These are phyloP conservation scores for Lepeophtheirus salmonis DNA, from an alignment of 1,140 invertebrate species.

Conservation along the genomic window DNA sequence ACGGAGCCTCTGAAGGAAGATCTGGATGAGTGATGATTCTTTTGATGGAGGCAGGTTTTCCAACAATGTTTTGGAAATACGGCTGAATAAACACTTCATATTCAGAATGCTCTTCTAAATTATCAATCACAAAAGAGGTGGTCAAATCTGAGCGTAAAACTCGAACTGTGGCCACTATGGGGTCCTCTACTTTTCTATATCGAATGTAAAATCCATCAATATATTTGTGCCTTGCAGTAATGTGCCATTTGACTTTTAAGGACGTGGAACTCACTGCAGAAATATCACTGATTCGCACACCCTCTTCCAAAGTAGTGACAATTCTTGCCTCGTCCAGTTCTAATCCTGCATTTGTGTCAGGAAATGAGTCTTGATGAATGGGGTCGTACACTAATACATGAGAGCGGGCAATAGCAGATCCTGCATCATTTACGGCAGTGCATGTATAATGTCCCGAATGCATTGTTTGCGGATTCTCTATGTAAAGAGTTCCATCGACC, in stretches of 20 bases:
- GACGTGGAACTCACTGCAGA: background rate
- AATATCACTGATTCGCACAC: background rate
- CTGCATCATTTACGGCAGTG: conserved; percentile 10
- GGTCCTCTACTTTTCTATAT: background rate
- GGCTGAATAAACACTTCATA: conserved; percentile 17
- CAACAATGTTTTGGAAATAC: conserved; percentile 11
- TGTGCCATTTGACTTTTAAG: background rate
- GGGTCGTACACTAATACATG: conserved; percentile 15
- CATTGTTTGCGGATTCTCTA: background rate
- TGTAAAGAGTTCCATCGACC: background rate
- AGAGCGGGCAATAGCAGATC: conserved; percentile 5
- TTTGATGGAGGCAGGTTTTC: background rate
- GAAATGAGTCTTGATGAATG: background rate
- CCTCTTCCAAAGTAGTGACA: background rate
- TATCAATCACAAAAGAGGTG: background rate
- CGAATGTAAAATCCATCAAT: conserved; percentile 1
- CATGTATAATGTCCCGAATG: conserved; percentile 14
- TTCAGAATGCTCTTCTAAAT: conserved; percentile 12
- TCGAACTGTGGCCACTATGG: background rate
- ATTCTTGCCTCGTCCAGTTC: background rate
- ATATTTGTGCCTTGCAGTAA: background rate
- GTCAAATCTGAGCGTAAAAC: background rate
- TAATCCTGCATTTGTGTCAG: background rate
- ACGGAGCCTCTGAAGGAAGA: conserved; percentile 4
- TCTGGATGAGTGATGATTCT: background rate